Percentiles rank a stretch among this genome's conserved stretches.
phyloP scores from a whole-genome alignment of 2,888 invertebrate species.

The Xylophagus ater region DNA sequence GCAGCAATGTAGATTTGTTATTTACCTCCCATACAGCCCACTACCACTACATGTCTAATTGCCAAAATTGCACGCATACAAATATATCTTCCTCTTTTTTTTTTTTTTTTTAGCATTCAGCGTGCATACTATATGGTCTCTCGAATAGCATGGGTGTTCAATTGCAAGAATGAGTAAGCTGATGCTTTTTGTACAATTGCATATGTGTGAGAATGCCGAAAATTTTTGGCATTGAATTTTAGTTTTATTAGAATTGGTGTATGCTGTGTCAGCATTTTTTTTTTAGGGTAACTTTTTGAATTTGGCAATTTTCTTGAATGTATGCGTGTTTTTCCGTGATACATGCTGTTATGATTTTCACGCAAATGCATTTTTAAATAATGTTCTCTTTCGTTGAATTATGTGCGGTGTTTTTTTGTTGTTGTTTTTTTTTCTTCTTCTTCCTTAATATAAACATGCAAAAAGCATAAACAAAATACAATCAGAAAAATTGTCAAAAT shows the following conservation, averaged over 20 bases:
- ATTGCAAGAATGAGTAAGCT: background rate
- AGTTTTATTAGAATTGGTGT: background rate
- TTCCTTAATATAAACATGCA: no score
- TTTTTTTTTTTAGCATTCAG: no score
- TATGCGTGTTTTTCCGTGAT: no score
- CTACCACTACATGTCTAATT: conserved; percentile 3
- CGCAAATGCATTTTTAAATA: conserved; percentile 4
- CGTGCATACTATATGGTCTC: background rate
- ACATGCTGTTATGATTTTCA: background rate
- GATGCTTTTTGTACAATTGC: conserved; percentile 4
- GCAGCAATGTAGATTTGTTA: conserved; percentile 1
- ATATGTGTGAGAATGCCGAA: conserved; percentile 14
- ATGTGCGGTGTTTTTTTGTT: conserved; percentile 5
- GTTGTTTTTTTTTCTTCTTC: no score
- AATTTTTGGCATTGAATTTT: conserved; percentile 18
- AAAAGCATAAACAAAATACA: no score
- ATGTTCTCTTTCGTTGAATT: conserved; percentile 4
- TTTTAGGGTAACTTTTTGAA: background rate
- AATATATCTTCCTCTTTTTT: conserved; percentile 6
- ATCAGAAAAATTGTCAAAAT: no score
- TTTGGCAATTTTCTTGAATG: no score
- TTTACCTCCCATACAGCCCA: conserved; percentile 5
- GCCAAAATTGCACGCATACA: conserved; percentile 8
- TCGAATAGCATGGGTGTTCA: background rate
- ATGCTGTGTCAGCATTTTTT: background rate